Conservation (phyloP, 2,888 invertebrate species). For the Drosophila kanekoi region DNA sequence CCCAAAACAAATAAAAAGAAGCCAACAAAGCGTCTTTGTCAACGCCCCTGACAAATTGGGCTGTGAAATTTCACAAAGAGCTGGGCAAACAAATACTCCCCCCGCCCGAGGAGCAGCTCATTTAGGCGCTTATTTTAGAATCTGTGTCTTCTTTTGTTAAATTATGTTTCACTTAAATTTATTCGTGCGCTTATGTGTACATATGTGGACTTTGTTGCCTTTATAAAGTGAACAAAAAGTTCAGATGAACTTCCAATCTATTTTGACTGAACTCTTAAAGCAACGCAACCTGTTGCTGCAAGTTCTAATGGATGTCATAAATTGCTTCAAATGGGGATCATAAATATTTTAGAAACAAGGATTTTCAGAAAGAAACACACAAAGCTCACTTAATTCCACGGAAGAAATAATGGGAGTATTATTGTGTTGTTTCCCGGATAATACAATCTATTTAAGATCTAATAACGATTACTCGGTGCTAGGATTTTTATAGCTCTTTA, state of each 20-base stretch:
- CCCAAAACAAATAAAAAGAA: background rate
- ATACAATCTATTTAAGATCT: no score
- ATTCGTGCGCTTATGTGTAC: background rate
- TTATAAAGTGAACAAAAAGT: background rate
- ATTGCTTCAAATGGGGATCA: no score
- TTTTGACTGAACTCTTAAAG: no score
- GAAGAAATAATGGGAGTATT: no score
- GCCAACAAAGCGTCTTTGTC: conserved; percentile 77
- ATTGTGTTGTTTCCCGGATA: no score
- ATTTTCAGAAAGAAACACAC: no score
- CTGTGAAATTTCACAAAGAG: conserved; percentile 57
- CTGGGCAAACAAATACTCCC: conserved; percentile 21
- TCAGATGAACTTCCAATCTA: background rate
- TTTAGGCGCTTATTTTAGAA: conserved; percentile 19
- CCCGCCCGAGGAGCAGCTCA: conserved; percentile 6
- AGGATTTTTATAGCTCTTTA: no score
- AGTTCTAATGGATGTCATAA: no score
- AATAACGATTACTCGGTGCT: no score
- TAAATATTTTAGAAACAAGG: no score
- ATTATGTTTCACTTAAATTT: conserved; percentile 1
- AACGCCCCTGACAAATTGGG: conserved; percentile 76
- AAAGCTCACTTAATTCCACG: no score
- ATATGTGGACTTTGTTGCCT: background rate
- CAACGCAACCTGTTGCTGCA: no score
- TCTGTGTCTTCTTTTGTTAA: conserved; percentile 17